Evolutionary conservation across 2,113 vertebrate genomes (phyloP), one percentile per base, ranked within the genome.

Genomic region (Epinephelus lanceolatus): DNA sequence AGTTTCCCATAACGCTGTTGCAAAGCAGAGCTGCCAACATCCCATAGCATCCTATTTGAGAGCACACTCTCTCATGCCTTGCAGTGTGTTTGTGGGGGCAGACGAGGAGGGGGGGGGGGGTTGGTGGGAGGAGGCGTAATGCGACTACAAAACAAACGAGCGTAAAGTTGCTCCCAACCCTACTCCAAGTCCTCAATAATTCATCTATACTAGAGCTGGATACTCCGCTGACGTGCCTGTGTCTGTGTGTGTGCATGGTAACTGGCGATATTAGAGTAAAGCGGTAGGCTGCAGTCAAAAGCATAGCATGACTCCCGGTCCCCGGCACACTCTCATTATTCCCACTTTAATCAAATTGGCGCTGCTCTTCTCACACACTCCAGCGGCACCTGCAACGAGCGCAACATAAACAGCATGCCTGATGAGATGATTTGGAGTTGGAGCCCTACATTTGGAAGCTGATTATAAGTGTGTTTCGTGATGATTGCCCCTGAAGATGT

Each of bases 101-200:
- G 60, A 30, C 4, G 30, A 27, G 33, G 30, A 49, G 33, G 37
- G 27, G n/a, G 23, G 42, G 2, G 27, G 27, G n/a, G 42, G 33
- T 40, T 30, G 23, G 78, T 59, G n/a, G 76, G 67, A n/a, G 76
- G 69, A 63, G 62, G 68, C n/a, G 13, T 61, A 76, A 78, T 55
- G 51, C 17, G 2, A 84, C 78, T 88, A 57, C 75, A 88, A 89
- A 93, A 91, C 82, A 87, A 90, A 86, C 73, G 1, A 86, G 84
- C 47, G 45, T 82, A 83, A 88, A 84, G 84, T 84, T 86, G 47
- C 76, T 91, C 76, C 87, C 69, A 69, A 80, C 73, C 63, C 63
- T 76, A 83, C 81, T 72, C 65, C 71, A 76, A 23, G 57, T 88
- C 65, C 75, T 91, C 75, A 88, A 90, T 91, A 88, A 87, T 91